phyloP scores from a whole-genome alignment of 2,797 vertebrate genomes.

The Scyliorhinus canicula region DNA sequence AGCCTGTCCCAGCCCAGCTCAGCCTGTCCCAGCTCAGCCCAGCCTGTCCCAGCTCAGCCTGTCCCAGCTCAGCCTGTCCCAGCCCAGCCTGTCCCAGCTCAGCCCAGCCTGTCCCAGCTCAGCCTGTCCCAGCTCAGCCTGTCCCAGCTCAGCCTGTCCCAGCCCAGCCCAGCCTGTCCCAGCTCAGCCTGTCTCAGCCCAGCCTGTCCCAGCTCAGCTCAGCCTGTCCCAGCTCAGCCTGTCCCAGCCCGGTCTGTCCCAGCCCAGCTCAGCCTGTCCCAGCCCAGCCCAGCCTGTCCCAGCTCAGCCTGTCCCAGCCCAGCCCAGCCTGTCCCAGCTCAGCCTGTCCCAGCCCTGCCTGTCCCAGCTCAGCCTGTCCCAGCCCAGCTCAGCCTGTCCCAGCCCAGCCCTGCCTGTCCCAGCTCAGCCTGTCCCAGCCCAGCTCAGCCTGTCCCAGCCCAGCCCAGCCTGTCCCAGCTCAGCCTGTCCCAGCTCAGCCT shows the following conservation, averaged over 20 bases:
- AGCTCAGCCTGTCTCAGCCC: no score
- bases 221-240: background rate
- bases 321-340: accelerated
- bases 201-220: accelerated
- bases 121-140: no score
- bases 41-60: background rate
- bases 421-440: background rate
- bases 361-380: background rate
- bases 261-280: accelerated
- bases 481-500: background rate
- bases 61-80: background rate
- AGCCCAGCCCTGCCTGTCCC: no score
- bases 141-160: background rate
- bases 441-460: accelerated
- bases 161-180: accelerated
- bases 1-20: accelerated
- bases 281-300: no score
- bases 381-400: accelerated
- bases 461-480: no score
- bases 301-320: background rate
- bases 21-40: no score
- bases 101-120: accelerated
- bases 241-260: background rate
- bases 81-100: background rate
- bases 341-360: no score